Base-by-base conservation (phyloP, 2,888 invertebrate genomes). In the Xanthorhoe designata region DNA sequence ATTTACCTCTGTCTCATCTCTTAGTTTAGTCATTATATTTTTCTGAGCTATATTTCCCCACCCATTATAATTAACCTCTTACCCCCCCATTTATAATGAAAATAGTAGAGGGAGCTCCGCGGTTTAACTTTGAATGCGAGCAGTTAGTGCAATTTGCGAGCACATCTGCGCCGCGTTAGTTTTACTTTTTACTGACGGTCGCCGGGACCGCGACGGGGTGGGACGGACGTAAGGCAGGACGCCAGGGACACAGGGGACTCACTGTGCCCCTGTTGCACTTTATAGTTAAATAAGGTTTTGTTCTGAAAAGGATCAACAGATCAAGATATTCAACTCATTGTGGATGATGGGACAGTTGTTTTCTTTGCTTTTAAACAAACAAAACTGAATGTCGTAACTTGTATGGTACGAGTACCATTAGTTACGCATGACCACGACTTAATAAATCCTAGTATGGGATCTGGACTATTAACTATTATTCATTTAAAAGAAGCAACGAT, bases 161-260 rank as follows among this genome's bases (percentile, higher is more conserved):
- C 58, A 50, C 66, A 66, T 59, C 61, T 66, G 61, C 54, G 54
- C 49, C 53, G 61, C 66, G 58, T 66, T 66, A 61, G 42, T 58
- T 61, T 54, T 54, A 47, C 61, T 66, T 57, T 57, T 57, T 56
- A 55, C 49, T 32, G 57, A 29, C 18, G 55, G 38, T 18, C 8
- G 52, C 10, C 32, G 49, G 53, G 24, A 49, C 53, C 45, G 45
- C 15, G 32, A n/a, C 10, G 42, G 62, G 1, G 9, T 6, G 6
- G 6, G 54, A 29, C 45, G 32, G 32, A 32, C 8, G 7, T 7
- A 32, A 0, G 19, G n/a, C n/a, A 42, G n/a, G 17, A 17, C 32
- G 35, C 9, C 2, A 38, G 35, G 35, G 35, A 9, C 35, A 38
- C 9, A 38, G 10, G 35, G 10, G 10, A 38, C 35, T 10, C 35